Conservation (phyloP, 1,140 invertebrate genomes). For the Holcopasites calliopsidis region DNA sequence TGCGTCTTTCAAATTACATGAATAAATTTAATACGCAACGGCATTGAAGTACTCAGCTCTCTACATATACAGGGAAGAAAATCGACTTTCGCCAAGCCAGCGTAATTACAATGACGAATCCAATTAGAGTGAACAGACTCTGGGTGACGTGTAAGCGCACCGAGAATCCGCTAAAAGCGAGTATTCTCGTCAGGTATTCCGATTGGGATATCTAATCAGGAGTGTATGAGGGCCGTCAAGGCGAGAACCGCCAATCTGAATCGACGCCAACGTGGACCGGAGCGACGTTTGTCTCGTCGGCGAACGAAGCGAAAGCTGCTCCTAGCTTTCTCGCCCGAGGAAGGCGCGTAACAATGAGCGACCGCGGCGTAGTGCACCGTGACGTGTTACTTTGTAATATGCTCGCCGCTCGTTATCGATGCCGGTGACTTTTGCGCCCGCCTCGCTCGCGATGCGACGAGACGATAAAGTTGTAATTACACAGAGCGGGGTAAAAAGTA, state of each 20-base stretch:
- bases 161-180: slow-evolving; percentile 49
- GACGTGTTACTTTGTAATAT: not conserved
- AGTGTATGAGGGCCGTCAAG: slow-evolving; percentile 36
- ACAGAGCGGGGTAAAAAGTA: slow-evolving; percentile 42
- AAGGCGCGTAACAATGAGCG: no score
- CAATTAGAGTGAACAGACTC: slow-evolving; percentile 30
- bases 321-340: no score
- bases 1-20: no score
- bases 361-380: no score
- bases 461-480: slow-evolving; percentile 67
- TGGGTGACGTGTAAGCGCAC: slow-evolving; percentile 19
- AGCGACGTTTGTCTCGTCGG: not conserved
- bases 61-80: not conserved
- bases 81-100: slow-evolving; percentile 12
- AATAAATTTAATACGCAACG: no score
- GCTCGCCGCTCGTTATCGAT: not conserved
- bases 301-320: not conserved
- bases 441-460: slow-evolving; percentile 7
- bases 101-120: slow-evolving; percentile 26
- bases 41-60: not conserved
- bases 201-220: slow-evolving; percentile 62
- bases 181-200: slow-evolving; percentile 60
- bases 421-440: not conserved
- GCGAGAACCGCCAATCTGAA: slow-evolving; percentile 38
- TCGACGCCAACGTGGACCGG: not conserved